Percentiles rank a stretch among this genome's conserved stretches.
Evolutionary conservation across 2,797 vertebrate genomes (phyloP).

Genomic region (Anas capensis): DNA sequence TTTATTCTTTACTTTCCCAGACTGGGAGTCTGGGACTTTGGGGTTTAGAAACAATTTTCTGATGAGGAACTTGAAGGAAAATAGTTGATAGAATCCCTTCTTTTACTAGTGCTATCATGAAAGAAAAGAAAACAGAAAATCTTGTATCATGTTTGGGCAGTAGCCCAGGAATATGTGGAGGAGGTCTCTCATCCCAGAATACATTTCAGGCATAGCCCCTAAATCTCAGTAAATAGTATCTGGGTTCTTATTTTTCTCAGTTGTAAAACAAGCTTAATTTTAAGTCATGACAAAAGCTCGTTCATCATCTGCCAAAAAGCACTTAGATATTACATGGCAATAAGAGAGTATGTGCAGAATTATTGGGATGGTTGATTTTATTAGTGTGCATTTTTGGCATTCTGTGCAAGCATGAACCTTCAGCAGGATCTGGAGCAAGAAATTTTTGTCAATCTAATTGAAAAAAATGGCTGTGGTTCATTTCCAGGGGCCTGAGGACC

Average conservation of each 20-base stretch:
- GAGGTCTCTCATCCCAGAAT: constrained; percentile 30
- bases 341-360: neutral
- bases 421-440: neutral
- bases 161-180: constrained; percentile 27
- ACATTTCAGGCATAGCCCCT: constrained; percentile 17
- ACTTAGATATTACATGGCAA: constrained; percentile 19
- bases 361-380: constrained; percentile 22
- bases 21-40: neutral
- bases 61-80: neutral
- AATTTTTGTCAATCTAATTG: neutral
- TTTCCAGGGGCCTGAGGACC: neutral
- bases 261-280: constrained; percentile 55
- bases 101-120: neutral
- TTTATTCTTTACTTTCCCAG: neutral
- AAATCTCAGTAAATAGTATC: constrained; percentile 53
- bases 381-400: constrained; percentile 13
- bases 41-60: neutral
- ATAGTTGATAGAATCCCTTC: neutral
- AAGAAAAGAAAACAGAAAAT: neutral
- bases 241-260: constrained; percentile 41
- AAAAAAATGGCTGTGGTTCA: neutral
- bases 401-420: neutral
- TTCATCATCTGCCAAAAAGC: constrained; percentile 53
- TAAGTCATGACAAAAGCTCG: constrained; percentile 29
- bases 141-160: neutral